Evolutionary conservation across 2,113 vertebrate genomes (phyloP).

Genomic region (Chlorodrepanis virens): DNA sequence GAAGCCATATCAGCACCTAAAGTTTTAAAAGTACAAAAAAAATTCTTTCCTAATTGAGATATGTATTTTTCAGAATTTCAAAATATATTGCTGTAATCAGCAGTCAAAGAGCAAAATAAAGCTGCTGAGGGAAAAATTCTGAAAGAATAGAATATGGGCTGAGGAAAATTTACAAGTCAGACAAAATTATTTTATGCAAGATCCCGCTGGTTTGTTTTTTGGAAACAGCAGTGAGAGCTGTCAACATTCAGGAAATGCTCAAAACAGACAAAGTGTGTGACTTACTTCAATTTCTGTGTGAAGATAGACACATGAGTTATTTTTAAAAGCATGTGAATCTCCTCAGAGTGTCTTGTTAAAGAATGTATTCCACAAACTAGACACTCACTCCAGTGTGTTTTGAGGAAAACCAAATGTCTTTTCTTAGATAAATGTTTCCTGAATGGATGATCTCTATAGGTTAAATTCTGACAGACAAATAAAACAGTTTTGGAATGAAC

Average conservation of each 20-base stretch:
- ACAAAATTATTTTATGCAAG: neutral
- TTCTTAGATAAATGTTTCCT: neutral
- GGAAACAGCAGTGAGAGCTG: neutral
- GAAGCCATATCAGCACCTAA: neutral
- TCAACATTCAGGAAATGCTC: neutral
- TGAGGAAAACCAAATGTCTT: neutral
- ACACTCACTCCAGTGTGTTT: neutral
- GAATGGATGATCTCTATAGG: neutral
- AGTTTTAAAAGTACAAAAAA: neutral
- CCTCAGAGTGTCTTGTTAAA: neutral
- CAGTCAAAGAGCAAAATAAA: neutral
- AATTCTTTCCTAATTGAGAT: neutral
- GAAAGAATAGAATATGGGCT: neutral
- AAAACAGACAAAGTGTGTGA: constrained; percentile 3
- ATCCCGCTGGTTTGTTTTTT: neutral
- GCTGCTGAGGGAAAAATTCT: neutral
- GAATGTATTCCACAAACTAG: neutral
- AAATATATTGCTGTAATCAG: neutral
- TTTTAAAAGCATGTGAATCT: constrained; percentile 37
- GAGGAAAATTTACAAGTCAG: neutral
- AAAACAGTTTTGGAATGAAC: neutral
- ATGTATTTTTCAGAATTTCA: neutral
- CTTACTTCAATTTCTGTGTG: constrained; percentile 3
- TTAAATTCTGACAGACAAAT: neutral
- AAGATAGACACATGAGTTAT: constrained; percentile 4